phyloP scores from a whole-genome alignment of 1,140 invertebrate genomes.

The Drosophila rhopaloa region DNA sequence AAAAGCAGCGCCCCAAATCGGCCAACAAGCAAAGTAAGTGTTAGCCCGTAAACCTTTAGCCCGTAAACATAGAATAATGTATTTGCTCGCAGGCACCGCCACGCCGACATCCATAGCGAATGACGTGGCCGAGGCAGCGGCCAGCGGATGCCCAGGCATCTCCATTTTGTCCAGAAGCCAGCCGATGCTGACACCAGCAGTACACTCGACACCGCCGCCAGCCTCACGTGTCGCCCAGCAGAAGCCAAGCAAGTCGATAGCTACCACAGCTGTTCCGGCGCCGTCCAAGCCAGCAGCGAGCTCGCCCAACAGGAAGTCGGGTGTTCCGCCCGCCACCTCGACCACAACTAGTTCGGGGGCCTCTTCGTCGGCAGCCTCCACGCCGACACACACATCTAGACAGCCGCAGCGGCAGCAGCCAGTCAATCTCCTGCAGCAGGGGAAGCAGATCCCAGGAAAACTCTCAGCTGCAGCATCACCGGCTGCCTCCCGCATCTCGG shows the following conservation, averaged over 20 bases:
- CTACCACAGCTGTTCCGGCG: conserved; percentile 17
- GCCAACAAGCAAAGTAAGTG: conserved; percentile 72
- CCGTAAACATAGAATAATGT: not conserved
- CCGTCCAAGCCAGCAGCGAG: conserved; percentile 2
- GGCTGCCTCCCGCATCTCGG: conserved; percentile 9
- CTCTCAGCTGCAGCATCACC: conserved; percentile 12
- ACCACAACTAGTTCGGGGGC: conserved; percentile 43
- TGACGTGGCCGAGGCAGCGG: conserved; percentile 64
- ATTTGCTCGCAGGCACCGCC: conserved; percentile 48
- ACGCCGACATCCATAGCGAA: conserved; percentile 71
- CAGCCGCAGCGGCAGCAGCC: conserved; percentile 14
- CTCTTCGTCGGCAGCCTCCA: conserved; percentile 69
- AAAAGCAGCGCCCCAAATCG: conserved; percentile 63
- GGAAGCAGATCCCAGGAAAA: conserved; percentile 12
- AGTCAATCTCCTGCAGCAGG: conserved; percentile 12
- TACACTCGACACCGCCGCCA: conserved; percentile 5
- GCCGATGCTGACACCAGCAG: conserved; percentile 22
- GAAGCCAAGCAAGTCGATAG: conserved; percentile 44
- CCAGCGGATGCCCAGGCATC: conserved; percentile 24
- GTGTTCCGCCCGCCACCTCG: conserved; percentile 15
- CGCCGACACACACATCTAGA: conserved; percentile 56
- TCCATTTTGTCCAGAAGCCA: conserved; percentile 52
- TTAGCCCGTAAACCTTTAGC: no score
- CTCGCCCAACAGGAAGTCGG: conserved; percentile 17
- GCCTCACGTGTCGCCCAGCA: conserved; percentile 14